Evolutionary conservation across 1,140 invertebrate species (phyloP).

Genomic region (Hyles euphorbiae): DNA sequence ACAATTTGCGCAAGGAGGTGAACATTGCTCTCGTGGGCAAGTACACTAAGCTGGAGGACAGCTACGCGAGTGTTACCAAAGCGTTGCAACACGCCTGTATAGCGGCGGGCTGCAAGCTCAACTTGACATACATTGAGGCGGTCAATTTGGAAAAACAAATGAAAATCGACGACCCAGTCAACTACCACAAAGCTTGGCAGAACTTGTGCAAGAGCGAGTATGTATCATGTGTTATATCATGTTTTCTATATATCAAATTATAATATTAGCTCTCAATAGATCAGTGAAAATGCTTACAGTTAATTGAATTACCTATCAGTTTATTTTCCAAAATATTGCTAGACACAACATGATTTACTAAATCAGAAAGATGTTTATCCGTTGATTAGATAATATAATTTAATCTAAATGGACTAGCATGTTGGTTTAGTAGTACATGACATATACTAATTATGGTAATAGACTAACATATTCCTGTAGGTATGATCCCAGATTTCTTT

Average conservation of each 20-base stretch:
- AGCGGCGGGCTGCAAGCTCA: conserved; percentile 88
- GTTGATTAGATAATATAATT: no score
- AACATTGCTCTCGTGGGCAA: conserved; percentile 98
- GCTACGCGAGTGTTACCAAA: conserved; percentile 97
- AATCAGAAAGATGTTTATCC: no score
- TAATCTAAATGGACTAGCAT: no score
- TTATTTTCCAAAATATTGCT: no score
- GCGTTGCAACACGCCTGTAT: conserved; percentile 95
- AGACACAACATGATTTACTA: no score
- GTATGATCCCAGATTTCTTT: no score
- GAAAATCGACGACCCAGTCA: conserved; percentile 83
- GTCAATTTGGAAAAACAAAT: conserved; percentile 89
- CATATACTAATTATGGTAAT: no score
- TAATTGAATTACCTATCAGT: no score
- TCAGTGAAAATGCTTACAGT: no score
- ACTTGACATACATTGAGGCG: conserved; percentile 94
- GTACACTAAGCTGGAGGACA: conserved; percentile 96
- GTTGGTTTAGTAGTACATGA: no score
- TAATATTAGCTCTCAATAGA: not conserved
- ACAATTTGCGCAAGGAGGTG: conserved; percentile 87
- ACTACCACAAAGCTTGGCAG: conserved; percentile 96
- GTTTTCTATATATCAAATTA: not conserved
- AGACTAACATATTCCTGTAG: no score
- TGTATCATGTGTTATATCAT: conserved; percentile 42
- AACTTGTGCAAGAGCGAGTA: conserved; percentile 92